Percentiles rank a stretch among this genome's conserved stretches.
phyloP scores from a whole-genome alignment of 2,113 vertebrate species.

The Bujurquina vittata region DNA sequence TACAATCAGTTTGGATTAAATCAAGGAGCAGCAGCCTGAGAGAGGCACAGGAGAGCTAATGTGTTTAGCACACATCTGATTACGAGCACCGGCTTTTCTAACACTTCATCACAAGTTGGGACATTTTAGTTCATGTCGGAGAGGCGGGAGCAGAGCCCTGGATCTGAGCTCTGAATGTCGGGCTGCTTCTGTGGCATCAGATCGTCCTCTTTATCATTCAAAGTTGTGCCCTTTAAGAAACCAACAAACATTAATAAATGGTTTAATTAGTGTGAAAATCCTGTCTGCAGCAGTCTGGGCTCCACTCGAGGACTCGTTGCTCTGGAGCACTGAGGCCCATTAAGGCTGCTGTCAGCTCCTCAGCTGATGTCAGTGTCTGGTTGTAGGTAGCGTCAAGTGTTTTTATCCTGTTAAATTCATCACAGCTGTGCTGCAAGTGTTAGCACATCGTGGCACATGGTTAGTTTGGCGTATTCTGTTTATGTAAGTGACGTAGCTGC shows the following conservation, averaged over 20 bases:
- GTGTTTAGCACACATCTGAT: constrained; percentile 71
- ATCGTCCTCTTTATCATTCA: constrained; percentile 9
- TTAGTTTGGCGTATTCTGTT: background rate
- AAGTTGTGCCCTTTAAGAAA: constrained; percentile 27
- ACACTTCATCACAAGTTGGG: constrained; percentile 68
- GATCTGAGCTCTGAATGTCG: background rate
- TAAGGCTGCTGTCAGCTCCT: constrained; percentile 20
- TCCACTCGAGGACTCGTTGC: constrained; percentile 25
- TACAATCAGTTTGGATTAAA: constrained; percentile 76
- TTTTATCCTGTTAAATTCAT: background rate
- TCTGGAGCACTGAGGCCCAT: constrained; percentile 26
- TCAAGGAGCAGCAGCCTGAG: constrained; percentile 60
- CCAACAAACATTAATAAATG: constrained; percentile 36
- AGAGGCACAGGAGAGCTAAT: constrained; percentile 71
- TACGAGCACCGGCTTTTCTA: constrained; percentile 51
- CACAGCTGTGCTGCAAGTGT: background rate
- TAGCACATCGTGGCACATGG: background rate
- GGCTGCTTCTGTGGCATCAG: background rate
- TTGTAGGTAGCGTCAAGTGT: background rate
- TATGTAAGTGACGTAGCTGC: background rate
- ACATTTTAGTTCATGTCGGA: constrained; percentile 43
- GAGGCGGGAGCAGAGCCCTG: background rate
- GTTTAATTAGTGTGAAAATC: constrained; percentile 50
- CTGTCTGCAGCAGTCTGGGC: constrained; percentile 31
- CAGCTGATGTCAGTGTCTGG: background rate